phyloP scores from a whole-genome alignment of 35 echinoderm and acorn worm species.

The Holothuria glaberrima region DNA sequence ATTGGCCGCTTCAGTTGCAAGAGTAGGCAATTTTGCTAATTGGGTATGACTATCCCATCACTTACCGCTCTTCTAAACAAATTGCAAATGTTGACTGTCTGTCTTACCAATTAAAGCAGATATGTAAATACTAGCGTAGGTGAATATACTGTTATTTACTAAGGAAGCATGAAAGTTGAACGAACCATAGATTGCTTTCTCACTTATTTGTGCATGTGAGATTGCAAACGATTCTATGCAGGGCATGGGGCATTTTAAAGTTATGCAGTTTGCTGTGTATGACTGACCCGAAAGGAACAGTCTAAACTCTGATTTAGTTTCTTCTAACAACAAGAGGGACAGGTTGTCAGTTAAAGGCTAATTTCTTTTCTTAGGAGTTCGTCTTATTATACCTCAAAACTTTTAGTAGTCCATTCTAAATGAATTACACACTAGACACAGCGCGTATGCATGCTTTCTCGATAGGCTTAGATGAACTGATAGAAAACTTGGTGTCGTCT shows the following conservation, averaged over 20 bases:
- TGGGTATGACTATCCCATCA: constrained; percentile 60
- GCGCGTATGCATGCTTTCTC: constrained; percentile 55
- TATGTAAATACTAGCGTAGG: background rate
- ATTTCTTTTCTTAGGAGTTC: constrained; percentile 40
- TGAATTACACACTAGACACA: constrained; percentile 51
- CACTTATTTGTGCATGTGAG: constrained; percentile 31
- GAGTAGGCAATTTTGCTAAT: constrained; percentile 54
- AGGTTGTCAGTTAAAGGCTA: constrained; percentile 31
- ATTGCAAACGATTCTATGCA: background rate
- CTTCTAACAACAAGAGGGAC: background rate
- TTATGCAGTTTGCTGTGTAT: constrained; percentile 8
- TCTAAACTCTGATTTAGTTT: background rate
- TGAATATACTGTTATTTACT: background rate
- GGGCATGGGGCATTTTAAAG: constrained; percentile 14
- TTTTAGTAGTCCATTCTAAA: constrained; percentile 3
- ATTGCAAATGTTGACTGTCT: constrained; percentile 60
- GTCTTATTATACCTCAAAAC: constrained; percentile 38
- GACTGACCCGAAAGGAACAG: constrained; percentile 20
- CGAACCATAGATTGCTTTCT: background rate
- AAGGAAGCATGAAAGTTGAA: constrained; percentile 33
- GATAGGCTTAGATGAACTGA: constrained; percentile 50
- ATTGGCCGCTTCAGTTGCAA: constrained; percentile 55
- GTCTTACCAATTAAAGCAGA: background rate
- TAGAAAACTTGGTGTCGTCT: background rate
- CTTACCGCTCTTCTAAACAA: constrained; percentile 22